Base-by-base conservation (phyloP, 2,113 vertebrate species). In the Osmerus mordax region DNA sequence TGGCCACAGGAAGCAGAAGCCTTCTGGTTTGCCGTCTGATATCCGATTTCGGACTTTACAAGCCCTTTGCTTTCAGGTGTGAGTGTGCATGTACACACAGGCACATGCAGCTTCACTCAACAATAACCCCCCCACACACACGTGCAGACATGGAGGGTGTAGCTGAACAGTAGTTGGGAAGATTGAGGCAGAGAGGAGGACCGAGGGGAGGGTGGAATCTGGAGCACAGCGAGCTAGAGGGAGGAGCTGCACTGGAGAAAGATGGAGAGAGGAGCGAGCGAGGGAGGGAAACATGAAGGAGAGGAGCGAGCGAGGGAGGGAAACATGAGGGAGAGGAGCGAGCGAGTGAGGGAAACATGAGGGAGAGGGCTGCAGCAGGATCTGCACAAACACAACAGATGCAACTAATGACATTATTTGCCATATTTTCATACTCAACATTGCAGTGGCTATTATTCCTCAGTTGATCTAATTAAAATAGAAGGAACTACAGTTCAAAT, bases 31-130 rank as follows among this genome's bases (percentile, higher is more conserved):
- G 65, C 25, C 21, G n/a, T 73, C 41, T 74, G 86, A 78, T 83
- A 90, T 89, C 88, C 86, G 59, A 84, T 84, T 88, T 82, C 79
- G 77, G 77, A 80, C 83, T 88, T 86, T 79, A 82, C 7, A 75
- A 84, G 83, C 78, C 77, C 76, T 81, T 12, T 78, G 55, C 86
- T 82, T 65, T 75, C 83, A 82, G 86, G 77, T 81, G 81, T 69
- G 15, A 78, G 84, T 85, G 81, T 51, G 81, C 84, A 81, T 66
- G 73, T 62, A 74, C 76, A 81, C 78, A 72, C 70, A 71, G 79
- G 76, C 87, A 87, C 88, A 81, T 80, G 78, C 75, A 67, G 73
- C 41, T 75, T 84, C 76, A 79, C 74, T 78, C 70, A 9, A 69
- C 73, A 41, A 75, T 47, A 47, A 47, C 41, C 41, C 41, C 55